These are phyloP conservation scores for Eurytoma californica DNA, from an alignment of 2,888 invertebrate genomes.

Conservation along the genomic window DNA sequence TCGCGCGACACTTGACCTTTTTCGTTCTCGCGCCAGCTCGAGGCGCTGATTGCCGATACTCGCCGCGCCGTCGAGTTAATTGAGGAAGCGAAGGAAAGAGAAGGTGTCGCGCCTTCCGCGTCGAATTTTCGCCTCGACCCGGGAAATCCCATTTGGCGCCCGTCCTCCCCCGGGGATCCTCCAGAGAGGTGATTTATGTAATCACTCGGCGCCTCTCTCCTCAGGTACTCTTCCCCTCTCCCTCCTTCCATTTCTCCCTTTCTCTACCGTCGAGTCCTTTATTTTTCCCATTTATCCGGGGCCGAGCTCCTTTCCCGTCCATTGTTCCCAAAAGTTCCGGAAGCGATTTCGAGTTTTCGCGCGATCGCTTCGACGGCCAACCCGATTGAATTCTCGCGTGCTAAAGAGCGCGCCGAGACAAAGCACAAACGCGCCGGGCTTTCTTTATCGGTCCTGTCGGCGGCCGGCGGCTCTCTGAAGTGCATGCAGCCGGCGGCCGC, in stretches of 20 bases:
- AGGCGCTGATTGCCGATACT: not conserved
- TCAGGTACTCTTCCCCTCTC: not conserved
- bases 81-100: slow-evolving; percentile 20
- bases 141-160: not conserved
- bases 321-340: slow-evolving; percentile 31
- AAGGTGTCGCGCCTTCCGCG: not conserved
- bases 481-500: not conserved
- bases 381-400: not conserved
- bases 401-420: not conserved
- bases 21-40: not conserved
- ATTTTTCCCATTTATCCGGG: no score
- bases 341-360: slow-evolving; percentile 45
- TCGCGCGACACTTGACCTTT: slow-evolving; percentile 34
- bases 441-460: not conserved
- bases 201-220: slow-evolving; percentile 6
- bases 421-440: not conserved
- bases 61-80: slow-evolving; percentile 10
- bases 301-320: no score
- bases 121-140: slow-evolving; percentile 9
- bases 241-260: not conserved
- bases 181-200: slow-evolving; percentile 21
- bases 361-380: slow-evolving; percentile 9
- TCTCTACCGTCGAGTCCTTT: no score
- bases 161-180: not conserved
- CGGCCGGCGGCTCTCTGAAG: not conserved